Evolutionary conservation across 2,113 vertebrate genomes (phyloP), one percentile per base, ranked within the genome.

Genomic region (Stigmatopora nigra): DNA sequence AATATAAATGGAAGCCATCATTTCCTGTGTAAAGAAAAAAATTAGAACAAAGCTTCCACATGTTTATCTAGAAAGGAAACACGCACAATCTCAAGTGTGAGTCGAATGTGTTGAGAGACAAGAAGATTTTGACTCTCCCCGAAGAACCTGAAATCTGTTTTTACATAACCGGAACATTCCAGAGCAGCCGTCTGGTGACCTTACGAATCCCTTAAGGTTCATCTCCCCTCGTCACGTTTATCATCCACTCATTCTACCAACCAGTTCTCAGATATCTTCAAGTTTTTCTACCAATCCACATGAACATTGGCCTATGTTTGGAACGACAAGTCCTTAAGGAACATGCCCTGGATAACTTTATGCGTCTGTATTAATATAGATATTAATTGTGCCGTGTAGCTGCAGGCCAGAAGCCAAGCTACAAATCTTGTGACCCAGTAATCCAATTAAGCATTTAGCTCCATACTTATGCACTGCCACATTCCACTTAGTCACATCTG

Each of bases 371-470:
- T 78, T 75, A 72, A 80, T 83, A 19, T 70, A 64, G 22, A 56
- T 56, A 7, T 22, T 73, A 63, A 71, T 68, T 76, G 31, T 38
- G 59, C 59, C 3, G 59, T 22, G 59, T 19, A 22, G 41, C 41
- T 45, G n/a, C 59, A 49, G 45, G 20, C 55, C 56, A 61, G 59
- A 65, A 63, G 71, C 55, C 3, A 58, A 55, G 62, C 70, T 20
- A 14, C 71, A 55, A 68, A 86, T 86, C 87, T 83, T 85, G 81
- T 87, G 85, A 87, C 80, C 68, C 78, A 52, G 19, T 87, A 88
- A 88, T 87, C 87, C 84, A 84, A 84, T 87, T 87, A 86, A 78
- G 79, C 75, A 72, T 79, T 88, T 83, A 82, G 79, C 68, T 72
- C 69, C 75, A 76, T 68, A 64, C 69, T 61, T 72, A 61, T 70